Percentiles rank a stretch among this genome's conserved stretches.
Conservation (phyloP, 2,113 vertebrate species). For the Laterallus jamaicensis region DNA sequence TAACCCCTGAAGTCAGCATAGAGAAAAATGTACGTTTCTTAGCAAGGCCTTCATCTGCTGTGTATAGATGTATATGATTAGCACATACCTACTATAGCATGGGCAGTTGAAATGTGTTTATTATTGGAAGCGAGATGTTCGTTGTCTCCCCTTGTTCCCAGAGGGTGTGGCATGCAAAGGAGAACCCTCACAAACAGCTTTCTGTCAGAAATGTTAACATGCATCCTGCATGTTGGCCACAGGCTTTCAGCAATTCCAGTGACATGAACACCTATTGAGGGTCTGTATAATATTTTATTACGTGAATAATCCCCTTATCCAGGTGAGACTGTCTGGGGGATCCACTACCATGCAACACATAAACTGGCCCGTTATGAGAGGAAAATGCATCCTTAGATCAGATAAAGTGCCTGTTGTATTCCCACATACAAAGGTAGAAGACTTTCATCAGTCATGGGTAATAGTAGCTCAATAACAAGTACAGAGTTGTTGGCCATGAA, state of each 20-base stretch:
- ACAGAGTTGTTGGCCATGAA: neutral
- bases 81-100: neutral
- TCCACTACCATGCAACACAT: neutral
- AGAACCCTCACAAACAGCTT: neutral
- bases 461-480: neutral
- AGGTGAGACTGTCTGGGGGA: neutral
- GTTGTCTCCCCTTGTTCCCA: neutral
- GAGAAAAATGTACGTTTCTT: neutral
- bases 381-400: neutral
- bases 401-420: neutral
- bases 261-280: neutral
- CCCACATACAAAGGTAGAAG: neutral
- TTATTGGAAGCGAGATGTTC: neutral
- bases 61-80: rapidly evolving
- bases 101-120: neutral
- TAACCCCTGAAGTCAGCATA: neutral
- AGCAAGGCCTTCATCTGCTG: neutral
- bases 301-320: neutral
- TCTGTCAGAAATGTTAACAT: neutral
- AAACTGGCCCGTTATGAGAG: neutral
- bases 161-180: neutral
- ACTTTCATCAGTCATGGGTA: neutral
- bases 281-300: neutral
- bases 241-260: neutral
- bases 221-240: rapidly evolving